Evolutionary conservation across 2,113 vertebrate species (phyloP).

Genomic region (Antennarius striatus): DNA sequence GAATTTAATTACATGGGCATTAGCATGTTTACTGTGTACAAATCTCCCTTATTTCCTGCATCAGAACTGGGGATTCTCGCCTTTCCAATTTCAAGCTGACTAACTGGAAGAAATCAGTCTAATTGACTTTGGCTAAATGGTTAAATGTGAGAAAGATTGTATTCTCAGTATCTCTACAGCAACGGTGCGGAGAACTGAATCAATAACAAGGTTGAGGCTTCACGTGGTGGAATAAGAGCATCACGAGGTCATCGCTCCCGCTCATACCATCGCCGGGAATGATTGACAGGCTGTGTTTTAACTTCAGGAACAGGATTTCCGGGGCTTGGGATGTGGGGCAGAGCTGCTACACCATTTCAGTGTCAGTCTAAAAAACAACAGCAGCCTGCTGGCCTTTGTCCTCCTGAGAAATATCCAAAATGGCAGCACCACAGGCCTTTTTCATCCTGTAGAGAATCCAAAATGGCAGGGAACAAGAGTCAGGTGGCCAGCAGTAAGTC

Average conservation of each 20-base stretch:
- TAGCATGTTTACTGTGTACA: background rate
- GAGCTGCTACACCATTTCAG: constrained; percentile 33
- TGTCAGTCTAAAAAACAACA: constrained; percentile 33
- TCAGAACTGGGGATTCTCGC: too few species aligned
- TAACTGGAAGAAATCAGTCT: too few species aligned
- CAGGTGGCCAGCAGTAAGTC: constrained; percentile 13
- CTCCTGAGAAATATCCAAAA: constrained; percentile 20
- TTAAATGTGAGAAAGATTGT: too few species aligned
- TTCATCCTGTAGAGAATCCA: constrained; percentile 2
- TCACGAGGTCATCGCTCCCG: background rate
- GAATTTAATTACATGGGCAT: background rate
- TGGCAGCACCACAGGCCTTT: constrained; percentile 17
- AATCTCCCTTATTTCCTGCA: too few species aligned
- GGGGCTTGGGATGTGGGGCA: background rate
- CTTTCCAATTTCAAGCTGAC: too few species aligned
- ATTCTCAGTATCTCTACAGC: too few species aligned
- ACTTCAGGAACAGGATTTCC: background rate
- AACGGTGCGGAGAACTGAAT: too few species aligned
- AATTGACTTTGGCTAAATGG: too few species aligned
- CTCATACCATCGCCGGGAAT: background rate
- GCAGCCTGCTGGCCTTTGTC: constrained; percentile 32
- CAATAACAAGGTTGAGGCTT: too few species aligned
- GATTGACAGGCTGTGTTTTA: constrained; percentile 14
- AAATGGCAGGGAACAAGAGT: constrained; percentile 13
- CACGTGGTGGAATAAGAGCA: too few species aligned